Conservation (phyloP, 2,113 vertebrate genomes). For the Poeciliopsis occidentalis region DNA sequence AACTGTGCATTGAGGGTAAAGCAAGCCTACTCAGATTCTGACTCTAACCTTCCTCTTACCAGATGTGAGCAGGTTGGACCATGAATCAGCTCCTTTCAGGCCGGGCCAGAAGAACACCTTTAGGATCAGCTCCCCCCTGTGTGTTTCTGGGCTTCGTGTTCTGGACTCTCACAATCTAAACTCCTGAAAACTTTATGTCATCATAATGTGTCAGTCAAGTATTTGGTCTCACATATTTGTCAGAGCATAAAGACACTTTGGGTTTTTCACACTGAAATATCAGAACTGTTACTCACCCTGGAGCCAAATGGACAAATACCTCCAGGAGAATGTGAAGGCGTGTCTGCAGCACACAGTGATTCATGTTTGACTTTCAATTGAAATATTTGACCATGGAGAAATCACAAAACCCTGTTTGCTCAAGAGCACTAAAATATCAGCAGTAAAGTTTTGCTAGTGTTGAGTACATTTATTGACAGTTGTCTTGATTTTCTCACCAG, state of each 20-base stretch:
- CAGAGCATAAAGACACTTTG: constrained; percentile 18
- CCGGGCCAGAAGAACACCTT: neutral
- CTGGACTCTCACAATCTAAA: neutral
- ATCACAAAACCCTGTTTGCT: neutral
- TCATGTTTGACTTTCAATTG: neutral
- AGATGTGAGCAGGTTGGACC: neutral
- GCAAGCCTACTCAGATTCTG: too few relatives aligned
- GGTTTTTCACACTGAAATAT: neutral
- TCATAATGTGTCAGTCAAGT: constrained; percentile 7
- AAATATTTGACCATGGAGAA: neutral
- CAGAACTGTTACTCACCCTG: neutral
- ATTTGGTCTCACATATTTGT: constrained; percentile 21
- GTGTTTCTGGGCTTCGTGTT: neutral
- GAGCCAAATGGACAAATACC: neutral
- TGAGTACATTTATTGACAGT: neutral
- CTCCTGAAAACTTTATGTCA: neutral
- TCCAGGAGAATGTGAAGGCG: neutral
- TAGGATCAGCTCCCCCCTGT: neutral
- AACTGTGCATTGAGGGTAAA: too few relatives aligned
- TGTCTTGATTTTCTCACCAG: neutral
- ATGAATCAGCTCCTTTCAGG: too few relatives aligned
- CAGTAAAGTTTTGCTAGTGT: neutral
- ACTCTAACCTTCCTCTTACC: neutral
- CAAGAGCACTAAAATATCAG: neutral
- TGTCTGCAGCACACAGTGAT: neutral